Evolutionary conservation across 2,113 vertebrate species (phyloP), one percentile per base, ranked within the genome.

Genomic region (Beaufortia kweichowensis): DNA sequence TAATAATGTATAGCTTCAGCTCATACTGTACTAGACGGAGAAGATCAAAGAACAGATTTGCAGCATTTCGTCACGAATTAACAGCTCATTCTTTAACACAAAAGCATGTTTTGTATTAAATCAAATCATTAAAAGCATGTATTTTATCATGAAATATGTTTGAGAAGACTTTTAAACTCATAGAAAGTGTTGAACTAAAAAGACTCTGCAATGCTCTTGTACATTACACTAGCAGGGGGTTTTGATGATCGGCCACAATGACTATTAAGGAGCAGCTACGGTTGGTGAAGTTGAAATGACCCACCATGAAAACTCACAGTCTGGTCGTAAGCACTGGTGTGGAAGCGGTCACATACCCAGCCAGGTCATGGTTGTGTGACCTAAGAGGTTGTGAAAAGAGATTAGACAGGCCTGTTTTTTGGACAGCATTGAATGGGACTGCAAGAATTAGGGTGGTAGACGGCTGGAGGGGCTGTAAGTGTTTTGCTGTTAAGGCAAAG

Each of bases 171-270:
- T 28, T 57, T 70, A 43, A 33, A 31, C 7, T n/a, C 65, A 24
- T 2, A 39, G 19, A 24, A n/a, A 48, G 76, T 63, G 67, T 62
- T 77, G 76, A 53, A 68, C 19, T 69, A 46, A 31, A 3, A 28
- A 69, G 29, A 69, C n/a, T n/a, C n/a, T n/a, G n/a, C n/a, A 69
- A n/a, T 55, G n/a, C 1, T 0, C 29, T 69, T 55, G 48, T 23
- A 35, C 33, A n/a, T 55, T 15, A 6, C n/a, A n/a, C 46, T 67
- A 23, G 83, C 75, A 77, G 6, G 72, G 68, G 81, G 74, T 84
- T 85, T 87, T 86, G 83, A 89, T 83, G 80, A 84, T 84, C 19
- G 53, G 82, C 75, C 82, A 66, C 81, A 78, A 79, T 84, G 61
- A 65, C 81, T 72, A 50, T 68, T 53, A 23, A 19, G 12, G 31